Base-by-base conservation (phyloP, 2,888 invertebrate species). In the Ornithoptera priamus region DNA sequence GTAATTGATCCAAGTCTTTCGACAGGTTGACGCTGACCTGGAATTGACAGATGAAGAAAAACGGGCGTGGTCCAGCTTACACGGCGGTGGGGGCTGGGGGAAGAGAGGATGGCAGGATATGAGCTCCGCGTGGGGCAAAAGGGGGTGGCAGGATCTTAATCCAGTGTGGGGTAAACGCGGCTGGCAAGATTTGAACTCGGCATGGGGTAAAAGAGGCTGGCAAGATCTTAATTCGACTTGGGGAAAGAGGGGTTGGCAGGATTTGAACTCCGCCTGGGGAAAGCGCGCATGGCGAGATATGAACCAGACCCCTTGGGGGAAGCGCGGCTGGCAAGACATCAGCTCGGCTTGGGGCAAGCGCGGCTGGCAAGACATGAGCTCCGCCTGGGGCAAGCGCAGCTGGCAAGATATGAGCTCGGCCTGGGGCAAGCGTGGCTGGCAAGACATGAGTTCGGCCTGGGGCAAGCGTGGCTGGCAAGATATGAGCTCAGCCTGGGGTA, bases 161-260 rank as follows among this genome's bases (percentile, higher is more conserved):
- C 87, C 87, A 36, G 89, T 89, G 53, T 93, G 93, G 93, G 93
- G 93, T 57, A 93, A 93, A 73, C 79, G 93, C 46, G 92, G 90
- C 39, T 94, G 93, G 94, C 89, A 92, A 76, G 89, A 88, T 71
- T 77, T 91, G 53, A 89, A 89, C 77, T 85, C 87, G 0, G 92
- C 91, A 70, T 93, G 93, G 93, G 94, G 94, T 61, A 95, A 95
- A 77, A 86, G 94, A 39, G 94, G 91, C 30, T 94, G 94, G 94
- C 93, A 93, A 75, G 93, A 93, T 75, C 80, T 93, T 56, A 92
- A 91, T 77, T 86, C 88, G 0, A 90, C 92, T 18, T 94, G 94
- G 94, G 94, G 94, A 64, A 94, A 94, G 73, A 85, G 94, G 2
- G 94, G 91, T 57, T 94, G 94, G 94, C 90, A 93, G 75, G 93